phyloP scores from a whole-genome alignment of 92 coral and sea anemone genomes.

The Ricordea florida region DNA sequence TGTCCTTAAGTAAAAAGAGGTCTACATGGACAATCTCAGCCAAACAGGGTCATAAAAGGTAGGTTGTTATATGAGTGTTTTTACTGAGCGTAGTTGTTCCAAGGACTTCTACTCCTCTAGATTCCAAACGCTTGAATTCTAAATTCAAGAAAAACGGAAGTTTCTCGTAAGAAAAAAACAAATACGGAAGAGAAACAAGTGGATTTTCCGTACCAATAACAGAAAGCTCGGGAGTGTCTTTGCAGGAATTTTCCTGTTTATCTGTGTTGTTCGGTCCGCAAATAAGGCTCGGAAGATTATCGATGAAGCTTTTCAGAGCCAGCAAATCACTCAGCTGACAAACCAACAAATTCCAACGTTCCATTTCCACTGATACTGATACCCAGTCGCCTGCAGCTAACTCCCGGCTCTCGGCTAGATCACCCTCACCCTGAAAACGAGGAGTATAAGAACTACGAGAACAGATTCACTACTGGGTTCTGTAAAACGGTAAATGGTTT shows the following conservation, averaged over 20 bases:
- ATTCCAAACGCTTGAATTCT: too few species aligned
- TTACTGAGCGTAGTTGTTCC: too few species aligned
- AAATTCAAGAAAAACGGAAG: too few species aligned
- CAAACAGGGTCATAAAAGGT: too few species aligned
- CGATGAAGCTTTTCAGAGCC: constrained; percentile 37
- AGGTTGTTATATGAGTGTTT: too few species aligned
- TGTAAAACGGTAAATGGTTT: too few species aligned
- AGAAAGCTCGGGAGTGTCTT: constrained; percentile 42
- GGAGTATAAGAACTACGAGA: too few species aligned
- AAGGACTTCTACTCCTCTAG: too few species aligned
- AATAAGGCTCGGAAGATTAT: neutral
- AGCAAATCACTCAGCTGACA: constrained; percentile 89
- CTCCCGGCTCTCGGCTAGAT: constrained; percentile 55
- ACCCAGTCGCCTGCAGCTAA: constrained; percentile 93
- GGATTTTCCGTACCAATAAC: constrained; percentile 74
- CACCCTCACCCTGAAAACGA: constrained; percentile 46
- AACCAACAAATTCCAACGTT: constrained; percentile 93
- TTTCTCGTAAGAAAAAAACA: neutral
- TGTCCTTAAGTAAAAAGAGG: too few species aligned
- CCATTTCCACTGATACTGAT: constrained; percentile 93
- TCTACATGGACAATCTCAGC: too few species aligned
- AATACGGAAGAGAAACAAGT: neutral
- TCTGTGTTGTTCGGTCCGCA: neutral
- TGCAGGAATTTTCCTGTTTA: neutral
- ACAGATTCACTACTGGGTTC: too few species aligned